These are phyloP conservation scores for Mareca strepera DNA, from an alignment of 2,797 vertebrate species.

Conservation along the genomic window DNA sequence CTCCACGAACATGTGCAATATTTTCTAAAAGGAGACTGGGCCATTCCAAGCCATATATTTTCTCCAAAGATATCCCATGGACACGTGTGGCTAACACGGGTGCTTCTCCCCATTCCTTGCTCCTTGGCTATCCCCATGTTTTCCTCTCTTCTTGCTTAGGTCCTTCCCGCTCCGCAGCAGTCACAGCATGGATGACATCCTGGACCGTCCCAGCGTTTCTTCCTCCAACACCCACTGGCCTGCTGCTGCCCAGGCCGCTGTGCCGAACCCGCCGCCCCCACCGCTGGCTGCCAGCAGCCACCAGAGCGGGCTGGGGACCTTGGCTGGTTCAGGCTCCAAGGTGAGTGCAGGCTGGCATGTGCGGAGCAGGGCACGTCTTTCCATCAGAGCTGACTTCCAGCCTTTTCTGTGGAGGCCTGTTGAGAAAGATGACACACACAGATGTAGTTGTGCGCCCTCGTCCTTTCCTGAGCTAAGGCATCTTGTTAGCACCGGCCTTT, in stretches of 20 bases:
- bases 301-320: constrained; percentile 37
- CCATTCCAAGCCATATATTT: neutral
- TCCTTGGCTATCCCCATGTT: neutral
- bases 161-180: constrained; percentile 80
- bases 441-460: neutral
- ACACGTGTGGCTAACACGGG: neutral
- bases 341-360: constrained; percentile 23
- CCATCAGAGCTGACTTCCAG: neutral
- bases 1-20: neutral
- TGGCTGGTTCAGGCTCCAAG: constrained; percentile 35
- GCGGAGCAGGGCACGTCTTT: neutral
- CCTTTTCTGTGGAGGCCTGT: neutral
- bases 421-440: neutral
- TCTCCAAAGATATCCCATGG: neutral
- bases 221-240: constrained; percentile 61
- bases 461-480: neutral
- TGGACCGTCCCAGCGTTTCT: constrained; percentile 76
- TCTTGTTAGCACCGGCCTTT: neutral
- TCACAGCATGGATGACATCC: constrained; percentile 88
- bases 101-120: neutral
- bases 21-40: neutral
- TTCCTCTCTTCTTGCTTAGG: constrained; percentile 49
- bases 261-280: constrained; percentile 31
- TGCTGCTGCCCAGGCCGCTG: constrained; percentile 23
- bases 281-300: constrained; percentile 34